phyloP scores from a whole-genome alignment of 1,140 invertebrate species.

The Drosophila suzukii region DNA sequence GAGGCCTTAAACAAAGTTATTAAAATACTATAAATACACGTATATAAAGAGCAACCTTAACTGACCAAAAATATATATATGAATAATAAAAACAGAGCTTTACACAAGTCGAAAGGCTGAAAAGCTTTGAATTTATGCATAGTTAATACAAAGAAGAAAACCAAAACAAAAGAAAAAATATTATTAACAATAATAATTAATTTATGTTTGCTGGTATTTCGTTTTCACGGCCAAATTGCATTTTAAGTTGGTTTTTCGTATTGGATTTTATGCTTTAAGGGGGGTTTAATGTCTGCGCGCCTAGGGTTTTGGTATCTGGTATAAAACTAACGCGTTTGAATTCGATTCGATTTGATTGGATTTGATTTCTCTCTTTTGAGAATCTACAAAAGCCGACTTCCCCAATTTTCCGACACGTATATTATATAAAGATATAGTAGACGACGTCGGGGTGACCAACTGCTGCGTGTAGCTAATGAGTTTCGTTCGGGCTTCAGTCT shows the following conservation, averaged over 20 bases:
- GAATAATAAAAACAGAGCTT: constrained; percentile 22
- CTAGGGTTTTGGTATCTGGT: constrained; percentile 6
- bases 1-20: constrained; percentile 7
- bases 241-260: constrained; percentile 39
- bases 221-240: constrained; percentile 79
- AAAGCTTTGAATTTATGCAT: constrained; percentile 59
- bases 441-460: constrained; percentile 14
- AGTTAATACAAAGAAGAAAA: constrained; percentile 51
- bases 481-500: constrained; percentile 3
- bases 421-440: background rate
- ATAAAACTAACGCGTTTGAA: constrained; percentile 1
- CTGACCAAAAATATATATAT: constrained; percentile 14
- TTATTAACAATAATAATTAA: constrained; percentile 73
- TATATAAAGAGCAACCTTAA: constrained; percentile 31
- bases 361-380: background rate
- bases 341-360: background rate
- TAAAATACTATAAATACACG: constrained; percentile 34
- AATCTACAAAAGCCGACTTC: constrained; percentile 9
- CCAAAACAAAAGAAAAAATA: constrained; percentile 53
- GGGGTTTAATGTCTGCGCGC: constrained; percentile 18
- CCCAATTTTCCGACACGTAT: constrained; percentile 7
- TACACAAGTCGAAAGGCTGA: constrained; percentile 39
- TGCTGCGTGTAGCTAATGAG: constrained; percentile 71
- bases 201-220: constrained; percentile 77
- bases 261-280: constrained; percentile 35